Base-by-base conservation (phyloP, 2,888 invertebrate genomes). In the Phoenoteleia sp. region DNA sequence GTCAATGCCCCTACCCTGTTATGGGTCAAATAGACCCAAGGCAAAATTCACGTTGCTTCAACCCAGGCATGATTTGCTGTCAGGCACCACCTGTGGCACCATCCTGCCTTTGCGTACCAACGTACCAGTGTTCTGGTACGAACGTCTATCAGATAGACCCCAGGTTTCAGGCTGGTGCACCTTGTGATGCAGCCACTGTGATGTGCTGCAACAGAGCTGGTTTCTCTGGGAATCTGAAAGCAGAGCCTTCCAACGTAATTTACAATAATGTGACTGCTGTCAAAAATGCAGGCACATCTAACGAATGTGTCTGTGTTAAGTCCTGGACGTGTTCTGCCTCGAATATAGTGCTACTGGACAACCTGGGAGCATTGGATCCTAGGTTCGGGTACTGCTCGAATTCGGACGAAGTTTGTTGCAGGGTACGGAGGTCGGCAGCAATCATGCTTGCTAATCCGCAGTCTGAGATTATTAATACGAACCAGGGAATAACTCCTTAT, bases 141-240 rank as follows among this genome's bases (percentile, higher is more conserved):
- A 88, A 88, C 0, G 42, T 17, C 19, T 81, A 81, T n/a, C 79
- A 76, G 6, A 89, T 91, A 25, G 91, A 91, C 67, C 92, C 93
- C 0, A 74, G 92, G 17, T 85, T 86, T 3, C 88, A 87, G 66
- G 71, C 80, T 0, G 81, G 52, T 17, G 80, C 85, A 1, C 58
- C 52, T 0, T 91, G 91, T 36, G 74, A 33, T 2, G 54, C 39
- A 0, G 19, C 67, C 15, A 85, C 69, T 2, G 87, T 89, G 19
- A 86, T 90, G 3, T 93, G 93, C 0, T 97, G 97, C 36, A 95
- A 95, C 23, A 75, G 39, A 19, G 17, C 45, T 0, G 66, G 52
- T 25, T 5, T 60, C 3, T 29, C 74, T 4, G 47, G 64, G 3
- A 49, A 9, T 21, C 19, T 39, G 3, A 36, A 36, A 9, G 17